These are phyloP conservation scores for Halichondria panicea DNA, from an alignment of 37 sponge, comb jelly and placozoan species.

Conservation along the genomic window DNA sequence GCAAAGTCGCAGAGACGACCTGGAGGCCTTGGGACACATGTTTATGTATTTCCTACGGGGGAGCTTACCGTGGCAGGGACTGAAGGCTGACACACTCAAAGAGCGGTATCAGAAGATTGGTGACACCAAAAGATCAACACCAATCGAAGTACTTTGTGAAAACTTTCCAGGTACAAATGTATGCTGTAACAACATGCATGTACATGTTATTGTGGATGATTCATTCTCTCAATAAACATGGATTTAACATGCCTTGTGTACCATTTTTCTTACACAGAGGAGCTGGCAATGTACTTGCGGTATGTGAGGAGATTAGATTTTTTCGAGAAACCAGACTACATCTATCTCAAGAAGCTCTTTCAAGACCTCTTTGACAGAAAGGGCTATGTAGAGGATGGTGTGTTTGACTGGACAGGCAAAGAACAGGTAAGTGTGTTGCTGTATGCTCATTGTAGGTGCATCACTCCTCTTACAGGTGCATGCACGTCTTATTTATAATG, in stretches of 20 bases:
- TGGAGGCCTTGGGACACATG: slow-evolving; percentile 99
- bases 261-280: no score
- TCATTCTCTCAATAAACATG: not conserved
- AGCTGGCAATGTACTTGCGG: slow-evolving; percentile 90
- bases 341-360: slow-evolving; percentile 88
- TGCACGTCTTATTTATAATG: not conserved
- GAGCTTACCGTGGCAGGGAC: slow-evolving; percentile 97
- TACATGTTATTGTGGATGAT: slow-evolving; percentile 2
- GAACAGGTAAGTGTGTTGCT: slow-evolving; percentile 69
- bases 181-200: not conserved
- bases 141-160: slow-evolving; percentile 97
- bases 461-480: not conserved
- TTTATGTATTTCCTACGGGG: slow-evolving; percentile 99
- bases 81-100: slow-evolving; percentile 97
- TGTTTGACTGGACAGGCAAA: slow-evolving; percentile 98
- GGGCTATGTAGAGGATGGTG: slow-evolving; percentile 81
- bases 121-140: slow-evolving; percentile 96
- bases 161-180: slow-evolving; percentile 77
- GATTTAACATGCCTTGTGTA: no score
- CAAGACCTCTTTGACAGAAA: slow-evolving; percentile 85
- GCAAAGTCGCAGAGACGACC: slow-evolving; percentile 97
- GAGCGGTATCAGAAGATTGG: slow-evolving; percentile 99
- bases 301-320: slow-evolving; percentile 97
- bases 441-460: not conserved
- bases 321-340: slow-evolving; percentile 96